Evolutionary conservation across 2,113 vertebrate genomes (phyloP).

Genomic region (Leucopternis melanops): DNA sequence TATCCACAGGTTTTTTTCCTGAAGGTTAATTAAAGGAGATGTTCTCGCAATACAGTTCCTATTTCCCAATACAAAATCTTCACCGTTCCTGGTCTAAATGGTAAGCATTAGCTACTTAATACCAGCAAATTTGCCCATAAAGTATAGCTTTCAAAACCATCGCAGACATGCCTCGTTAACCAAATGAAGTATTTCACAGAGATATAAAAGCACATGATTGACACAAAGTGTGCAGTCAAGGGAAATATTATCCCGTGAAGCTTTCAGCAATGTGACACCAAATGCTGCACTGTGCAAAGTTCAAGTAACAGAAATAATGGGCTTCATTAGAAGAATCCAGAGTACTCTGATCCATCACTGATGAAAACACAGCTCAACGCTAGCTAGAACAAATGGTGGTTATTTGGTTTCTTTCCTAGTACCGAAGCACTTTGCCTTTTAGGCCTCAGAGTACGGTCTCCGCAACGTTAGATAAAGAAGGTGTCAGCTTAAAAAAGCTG

Average conservation of each 20-base stretch:
- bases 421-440: background rate
- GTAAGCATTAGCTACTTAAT: background rate
- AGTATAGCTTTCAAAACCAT: constrained; percentile 18
- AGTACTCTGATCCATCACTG: background rate
- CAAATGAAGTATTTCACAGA: constrained; percentile 30
- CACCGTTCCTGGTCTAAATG: background rate
- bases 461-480: background rate
- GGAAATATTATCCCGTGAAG: constrained; percentile 6
- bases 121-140: background rate
- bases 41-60: background rate
- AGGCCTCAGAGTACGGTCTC: background rate
- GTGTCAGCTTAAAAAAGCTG: background rate
- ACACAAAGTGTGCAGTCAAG: background rate
- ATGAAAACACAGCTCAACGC: background rate
- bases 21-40: background rate
- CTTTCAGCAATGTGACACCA: background rate
- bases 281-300: background rate
- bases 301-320: constrained; percentile 36
- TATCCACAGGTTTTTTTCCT: background rate
- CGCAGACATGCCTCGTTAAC: background rate
- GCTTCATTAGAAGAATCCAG: constrained; percentile 7
- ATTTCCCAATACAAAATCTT: background rate
- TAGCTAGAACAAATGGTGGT: background rate
- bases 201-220: constrained; percentile 37
- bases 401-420: background rate